Evolutionary conservation across 2,113 vertebrate genomes (phyloP), one percentile per base, ranked within the genome.

Genomic region (Phaethornis superciliosus): DNA sequence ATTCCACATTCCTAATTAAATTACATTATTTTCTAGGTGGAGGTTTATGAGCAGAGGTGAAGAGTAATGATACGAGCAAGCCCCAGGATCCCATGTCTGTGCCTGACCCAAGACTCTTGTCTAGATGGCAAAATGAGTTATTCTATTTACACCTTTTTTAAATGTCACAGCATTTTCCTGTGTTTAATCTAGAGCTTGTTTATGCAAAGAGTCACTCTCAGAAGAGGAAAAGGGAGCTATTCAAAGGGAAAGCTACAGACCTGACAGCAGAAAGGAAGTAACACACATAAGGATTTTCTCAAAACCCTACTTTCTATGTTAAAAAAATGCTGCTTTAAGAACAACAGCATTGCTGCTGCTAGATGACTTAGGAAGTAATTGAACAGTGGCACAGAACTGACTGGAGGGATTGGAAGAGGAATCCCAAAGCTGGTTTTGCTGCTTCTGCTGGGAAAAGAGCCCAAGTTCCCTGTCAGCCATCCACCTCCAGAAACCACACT

Each of bases 1-100:
- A 82, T 96, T 91, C 87, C 93, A 69, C 90, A 14, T 83, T 82
- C 94, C 95, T 96, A 96, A 96, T 97, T 97, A 95, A 97, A 94
- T 96, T 74, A 80, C 81, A 23, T 89, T 76, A 76, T 85, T 94
- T 96, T 86, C 90, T 85, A 93, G 85, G 56, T 89, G 70, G 74
- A 95, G 90, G 75, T 96, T 96, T 95, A 85, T 63, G 91, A 82
- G 81, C 89, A 84, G 91, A 75, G 96, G 93, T 86, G 94, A 90
- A 18, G 33, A 91, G 79, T 21, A 94, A 88, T 52, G 63, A 51
- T 24, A 79, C 1, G 10, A 81, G 72, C 62, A 44, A 92, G 68
- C 27, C 54, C 30, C 46, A 6, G 76, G 64, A 44, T 60, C 86
- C 27, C 80, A 27, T 0, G 27, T 8, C 30, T 78, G 16, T 23